phyloP scores from a whole-genome alignment of 2,888 invertebrate species.

The Stenurella melanura region DNA sequence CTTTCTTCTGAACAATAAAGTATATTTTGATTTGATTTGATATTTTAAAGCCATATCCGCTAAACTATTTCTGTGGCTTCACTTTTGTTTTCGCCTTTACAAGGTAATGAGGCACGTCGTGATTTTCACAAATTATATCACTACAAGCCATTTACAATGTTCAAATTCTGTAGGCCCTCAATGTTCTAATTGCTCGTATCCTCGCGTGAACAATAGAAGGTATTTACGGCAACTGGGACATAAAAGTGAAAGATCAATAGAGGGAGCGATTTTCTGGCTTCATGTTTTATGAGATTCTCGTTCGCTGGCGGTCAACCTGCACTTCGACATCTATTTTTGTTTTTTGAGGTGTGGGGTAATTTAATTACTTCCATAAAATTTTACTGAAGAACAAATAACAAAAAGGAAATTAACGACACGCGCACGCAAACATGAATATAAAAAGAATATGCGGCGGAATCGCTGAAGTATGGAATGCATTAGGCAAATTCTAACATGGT shows the following conservation, averaged over 20 bases:
- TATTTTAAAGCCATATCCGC: no score
- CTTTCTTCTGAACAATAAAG: no score
- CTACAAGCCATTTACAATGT: background rate
- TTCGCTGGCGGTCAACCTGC: constrained; percentile 29
- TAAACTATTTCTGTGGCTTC: constrained; percentile 10
- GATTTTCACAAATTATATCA: background rate
- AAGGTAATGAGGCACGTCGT: background rate
- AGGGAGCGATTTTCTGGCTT: constrained; percentile 35
- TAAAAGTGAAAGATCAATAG: constrained; percentile 36
- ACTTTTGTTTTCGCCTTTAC: constrained; percentile 3
- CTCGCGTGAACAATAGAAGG: constrained; percentile 19
- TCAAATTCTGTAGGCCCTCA: constrained; percentile 7
- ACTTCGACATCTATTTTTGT: constrained; percentile 26
- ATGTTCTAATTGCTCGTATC: constrained; percentile 25
- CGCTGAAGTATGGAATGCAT: constrained; percentile 66
- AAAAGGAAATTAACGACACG: constrained; percentile 69
- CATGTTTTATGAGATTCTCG: constrained; percentile 21
- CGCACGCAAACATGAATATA: constrained; percentile 68
- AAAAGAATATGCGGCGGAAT: constrained; percentile 65
- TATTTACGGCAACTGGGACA: constrained; percentile 29
- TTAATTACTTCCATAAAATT: constrained; percentile 46
- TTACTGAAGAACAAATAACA: constrained; percentile 64
- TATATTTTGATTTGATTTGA: no score
- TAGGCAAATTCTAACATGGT: constrained; percentile 68
- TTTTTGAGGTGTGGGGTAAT: constrained; percentile 54